phyloP scores from a whole-genome alignment of 1,140 invertebrate species.

The Nixonia krombeini region DNA sequence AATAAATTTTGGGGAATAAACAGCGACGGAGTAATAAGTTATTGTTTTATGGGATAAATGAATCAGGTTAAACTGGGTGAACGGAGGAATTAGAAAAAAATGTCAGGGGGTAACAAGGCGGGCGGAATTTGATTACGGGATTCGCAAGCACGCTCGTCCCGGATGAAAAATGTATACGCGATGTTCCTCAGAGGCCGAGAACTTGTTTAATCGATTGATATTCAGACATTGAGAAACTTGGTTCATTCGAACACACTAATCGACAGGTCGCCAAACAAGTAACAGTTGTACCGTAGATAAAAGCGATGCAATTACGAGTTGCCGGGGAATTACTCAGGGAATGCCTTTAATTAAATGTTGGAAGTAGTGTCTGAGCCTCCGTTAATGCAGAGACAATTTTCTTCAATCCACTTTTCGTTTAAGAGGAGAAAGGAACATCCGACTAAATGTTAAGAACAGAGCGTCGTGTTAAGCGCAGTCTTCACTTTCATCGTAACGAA shows the following conservation, averaged over 20 bases:
- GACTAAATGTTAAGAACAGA: slow-evolving; percentile 55
- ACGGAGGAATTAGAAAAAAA: no score
- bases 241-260: slow-evolving; percentile 54
- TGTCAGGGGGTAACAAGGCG: no score
- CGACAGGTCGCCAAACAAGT: slow-evolving; percentile 61
- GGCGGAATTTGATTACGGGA: no score
- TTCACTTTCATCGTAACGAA: slow-evolving; percentile 57
- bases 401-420: slow-evolving; percentile 67
- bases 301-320: slow-evolving; percentile 67
- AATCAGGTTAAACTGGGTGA: no score
- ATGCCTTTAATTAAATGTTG: slow-evolving; percentile 72
- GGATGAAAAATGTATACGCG: no score
- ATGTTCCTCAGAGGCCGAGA: no score
- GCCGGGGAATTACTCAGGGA: slow-evolving; percentile 65
- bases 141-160: no score
- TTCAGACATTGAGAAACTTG: slow-evolving; percentile 30
- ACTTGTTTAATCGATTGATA: slow-evolving; percentile 11
- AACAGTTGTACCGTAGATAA: slow-evolving; percentile 66
- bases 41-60: no score
- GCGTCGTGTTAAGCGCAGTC: slow-evolving; percentile 54
- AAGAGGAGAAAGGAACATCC: slow-evolving; percentile 60
- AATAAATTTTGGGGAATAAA: no score
- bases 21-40: no score
- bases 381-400: slow-evolving; percentile 71
- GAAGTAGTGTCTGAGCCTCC: slow-evolving; percentile 69